Percentiles rank a stretch among this genome's conserved stretches.
Evolutionary conservation across 2,797 vertebrate species (phyloP).

Genomic region (Loris lydekkerianus): DNA sequence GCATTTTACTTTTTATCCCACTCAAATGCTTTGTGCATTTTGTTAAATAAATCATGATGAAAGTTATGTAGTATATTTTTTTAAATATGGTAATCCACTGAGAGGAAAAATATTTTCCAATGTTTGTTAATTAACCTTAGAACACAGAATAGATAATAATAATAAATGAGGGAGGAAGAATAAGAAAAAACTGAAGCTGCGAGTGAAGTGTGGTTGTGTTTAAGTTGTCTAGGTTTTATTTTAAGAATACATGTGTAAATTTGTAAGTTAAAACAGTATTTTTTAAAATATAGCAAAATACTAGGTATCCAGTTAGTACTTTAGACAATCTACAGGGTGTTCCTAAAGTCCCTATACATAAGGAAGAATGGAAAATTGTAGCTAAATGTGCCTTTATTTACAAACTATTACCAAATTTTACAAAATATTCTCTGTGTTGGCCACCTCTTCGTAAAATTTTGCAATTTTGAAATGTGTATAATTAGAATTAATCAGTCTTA

Average conservation of each 20-base stretch:
- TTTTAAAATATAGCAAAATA: neutral
- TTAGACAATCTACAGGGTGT: neutral
- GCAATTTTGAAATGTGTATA: neutral
- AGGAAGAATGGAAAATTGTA: no score
- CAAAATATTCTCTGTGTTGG: no score
- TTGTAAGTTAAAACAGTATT: conserved; percentile 35
- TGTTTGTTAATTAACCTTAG: neutral
- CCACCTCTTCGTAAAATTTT: no score
- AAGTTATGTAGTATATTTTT: conserved; percentile 9
- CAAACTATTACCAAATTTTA: no score
- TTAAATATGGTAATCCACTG: neutral
- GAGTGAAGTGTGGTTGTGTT: no score
- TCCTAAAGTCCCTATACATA: no score
- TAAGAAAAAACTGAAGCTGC: no score
- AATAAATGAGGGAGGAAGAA: no score
- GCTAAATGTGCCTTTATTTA: no score
- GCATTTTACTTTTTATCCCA: neutral
- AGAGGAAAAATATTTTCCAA: neutral
- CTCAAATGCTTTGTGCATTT: conserved; percentile 3
- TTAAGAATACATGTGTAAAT: neutral
- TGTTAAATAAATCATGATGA: conserved; percentile 9
- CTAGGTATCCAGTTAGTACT: neutral
- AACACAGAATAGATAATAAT: neutral
- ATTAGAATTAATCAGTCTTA: conserved; percentile 12
- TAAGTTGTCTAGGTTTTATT: no score